Percentiles rank a stretch among this genome's conserved stretches.
These are phyloP conservation scores for Pherbina coryleti DNA, from an alignment of 2,888 invertebrate genomes.

Conservation along the genomic window DNA sequence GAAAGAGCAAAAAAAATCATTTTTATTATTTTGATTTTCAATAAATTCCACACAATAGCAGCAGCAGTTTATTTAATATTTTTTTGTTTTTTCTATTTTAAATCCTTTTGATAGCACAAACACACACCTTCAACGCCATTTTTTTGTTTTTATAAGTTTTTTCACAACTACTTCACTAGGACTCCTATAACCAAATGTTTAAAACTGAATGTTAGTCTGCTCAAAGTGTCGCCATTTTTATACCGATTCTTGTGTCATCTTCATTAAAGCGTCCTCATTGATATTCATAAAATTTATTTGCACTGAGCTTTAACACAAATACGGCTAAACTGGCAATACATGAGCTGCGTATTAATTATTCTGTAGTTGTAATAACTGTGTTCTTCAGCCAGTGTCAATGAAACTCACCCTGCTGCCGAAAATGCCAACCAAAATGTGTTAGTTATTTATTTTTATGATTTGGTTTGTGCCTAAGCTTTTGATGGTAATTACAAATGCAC, in stretches of 20 bases:
- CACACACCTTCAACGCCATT: constrained; percentile 60
- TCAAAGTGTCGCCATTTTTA: constrained; percentile 54
- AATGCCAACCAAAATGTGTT: neutral
- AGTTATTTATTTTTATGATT: no score
- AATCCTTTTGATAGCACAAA: constrained; percentile 1
- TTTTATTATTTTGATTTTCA: neutral
- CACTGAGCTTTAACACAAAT: constrained; percentile 50
- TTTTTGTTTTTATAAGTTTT: constrained; percentile 34
- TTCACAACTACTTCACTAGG: constrained; percentile 49
- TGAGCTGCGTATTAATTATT: constrained; percentile 46
- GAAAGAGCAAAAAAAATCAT: neutral
- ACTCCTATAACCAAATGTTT: constrained; percentile 50
- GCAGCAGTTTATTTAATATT: neutral
- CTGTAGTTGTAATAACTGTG: constrained; percentile 32
- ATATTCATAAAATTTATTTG: constrained; percentile 55
- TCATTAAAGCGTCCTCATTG: constrained; percentile 62
- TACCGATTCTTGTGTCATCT: constrained; percentile 57
- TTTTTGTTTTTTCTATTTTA: constrained; percentile 7
- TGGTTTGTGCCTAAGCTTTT: no score
- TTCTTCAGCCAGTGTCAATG: constrained; percentile 40
- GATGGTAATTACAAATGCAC: no score
- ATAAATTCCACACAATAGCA: neutral
- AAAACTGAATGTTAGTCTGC: constrained; percentile 61
- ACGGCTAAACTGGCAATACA: constrained; percentile 44
- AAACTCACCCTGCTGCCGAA: neutral